phyloP scores from a whole-genome alignment of 2,113 vertebrate species.

The Phainopepla nitens region DNA sequence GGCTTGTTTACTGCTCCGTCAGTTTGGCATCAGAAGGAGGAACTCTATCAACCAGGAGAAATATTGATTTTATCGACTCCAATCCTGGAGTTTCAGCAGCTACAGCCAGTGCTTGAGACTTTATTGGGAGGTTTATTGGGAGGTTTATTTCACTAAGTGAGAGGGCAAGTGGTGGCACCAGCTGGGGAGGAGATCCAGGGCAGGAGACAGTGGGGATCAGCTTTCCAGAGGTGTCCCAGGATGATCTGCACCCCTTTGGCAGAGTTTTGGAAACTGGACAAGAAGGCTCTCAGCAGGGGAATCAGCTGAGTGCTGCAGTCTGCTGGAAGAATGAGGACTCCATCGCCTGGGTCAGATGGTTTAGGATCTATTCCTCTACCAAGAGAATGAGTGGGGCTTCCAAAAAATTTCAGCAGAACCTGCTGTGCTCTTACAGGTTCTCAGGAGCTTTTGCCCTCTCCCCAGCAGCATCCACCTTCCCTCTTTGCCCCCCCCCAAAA shows the following conservation, averaged over 20 bases:
- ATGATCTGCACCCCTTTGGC: neutral
- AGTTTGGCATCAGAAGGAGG: neutral
- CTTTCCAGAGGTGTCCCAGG: neutral
- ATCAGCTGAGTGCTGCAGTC: neutral
- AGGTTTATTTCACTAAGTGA: conserved; percentile 19
- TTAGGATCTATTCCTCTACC: neutral
- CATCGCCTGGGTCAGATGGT: neutral
- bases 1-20: neutral
- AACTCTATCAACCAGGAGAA: conserved; percentile 50
- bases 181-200: neutral
- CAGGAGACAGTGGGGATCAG: neutral
- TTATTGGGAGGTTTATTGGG: conserved; percentile 40
- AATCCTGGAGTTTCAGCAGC: conserved; percentile 32
- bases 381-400: neutral
- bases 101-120: neutral
- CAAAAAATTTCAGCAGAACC: neutral
- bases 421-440: neutral
- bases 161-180: neutral
- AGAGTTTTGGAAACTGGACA: neutral
- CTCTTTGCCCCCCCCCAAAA: accelerated
- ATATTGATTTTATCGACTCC: conserved; percentile 58
- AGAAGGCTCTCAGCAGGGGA: accelerated
- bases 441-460: neutral
- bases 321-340: neutral
- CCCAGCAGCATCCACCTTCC: neutral